Conservation (phyloP, 1,140 invertebrate species). For the Solen grandis region DNA sequence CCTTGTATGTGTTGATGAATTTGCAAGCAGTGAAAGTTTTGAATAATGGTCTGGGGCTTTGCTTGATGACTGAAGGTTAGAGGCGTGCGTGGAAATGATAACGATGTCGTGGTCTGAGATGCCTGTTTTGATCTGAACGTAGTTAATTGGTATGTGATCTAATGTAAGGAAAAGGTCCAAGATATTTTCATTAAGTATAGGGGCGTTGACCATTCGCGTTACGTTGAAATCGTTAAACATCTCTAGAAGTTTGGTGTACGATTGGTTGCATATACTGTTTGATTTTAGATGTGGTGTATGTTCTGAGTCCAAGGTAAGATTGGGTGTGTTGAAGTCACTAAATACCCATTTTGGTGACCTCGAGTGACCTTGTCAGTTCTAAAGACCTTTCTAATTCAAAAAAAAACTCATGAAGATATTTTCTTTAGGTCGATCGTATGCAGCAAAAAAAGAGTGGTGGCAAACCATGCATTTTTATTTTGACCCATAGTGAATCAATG, state of each 20-base stretch:
- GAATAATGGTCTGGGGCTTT: neutral
- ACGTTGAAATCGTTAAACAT: slow-evolving; percentile 7
- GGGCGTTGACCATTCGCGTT: slow-evolving; percentile 31
- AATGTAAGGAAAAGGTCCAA: slow-evolving; percentile 39
- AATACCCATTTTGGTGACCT: neutral
- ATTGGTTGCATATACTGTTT: neutral
- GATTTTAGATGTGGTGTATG: neutral
- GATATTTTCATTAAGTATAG: slow-evolving; percentile 20
- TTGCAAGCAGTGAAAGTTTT: neutral
- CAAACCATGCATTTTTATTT: too few species aligned
- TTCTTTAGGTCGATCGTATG: slow-evolving; percentile 21
- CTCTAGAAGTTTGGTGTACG: neutral
- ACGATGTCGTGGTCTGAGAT: neutral
- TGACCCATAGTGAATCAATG: too few species aligned
- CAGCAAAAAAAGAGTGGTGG: too few species aligned
- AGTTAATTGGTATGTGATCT: slow-evolving; percentile 11
- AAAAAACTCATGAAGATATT: neutral
- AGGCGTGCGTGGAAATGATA: neutral
- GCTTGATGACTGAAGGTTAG: neutral
- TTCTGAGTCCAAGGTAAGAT: neutral
- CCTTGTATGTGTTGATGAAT: neutral
- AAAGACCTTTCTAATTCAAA: slow-evolving; percentile 6
- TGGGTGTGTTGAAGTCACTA: neutral
- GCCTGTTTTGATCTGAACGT: neutral
- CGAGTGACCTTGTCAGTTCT: neutral